Conservation (phyloP, 2,888 invertebrate genomes). For the Acanthosepion lycidas region DNA sequence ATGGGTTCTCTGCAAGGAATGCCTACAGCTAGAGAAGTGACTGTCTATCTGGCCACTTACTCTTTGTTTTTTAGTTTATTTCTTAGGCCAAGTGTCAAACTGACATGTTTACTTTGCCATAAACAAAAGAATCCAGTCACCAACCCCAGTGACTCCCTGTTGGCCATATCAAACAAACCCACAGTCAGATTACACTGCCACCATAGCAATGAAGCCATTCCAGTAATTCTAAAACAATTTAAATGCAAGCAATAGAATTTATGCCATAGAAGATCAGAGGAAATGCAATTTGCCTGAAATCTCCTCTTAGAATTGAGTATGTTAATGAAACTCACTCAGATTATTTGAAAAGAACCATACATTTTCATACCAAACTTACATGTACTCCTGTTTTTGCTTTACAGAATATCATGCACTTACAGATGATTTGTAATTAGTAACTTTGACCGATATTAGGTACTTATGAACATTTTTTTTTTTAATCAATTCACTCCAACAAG, state of each 20-base stretch:
- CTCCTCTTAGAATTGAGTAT: not conserved
- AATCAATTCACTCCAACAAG: too few relatives aligned
- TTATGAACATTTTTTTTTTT: too few relatives aligned
- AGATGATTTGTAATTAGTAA: too few relatives aligned
- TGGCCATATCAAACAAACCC: not conserved
- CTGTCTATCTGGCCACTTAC: not conserved
- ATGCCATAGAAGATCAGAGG: too few relatives aligned
- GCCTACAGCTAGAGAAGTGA: not conserved
- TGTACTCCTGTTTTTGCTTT: not conserved
- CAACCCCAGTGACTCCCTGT: not conserved
- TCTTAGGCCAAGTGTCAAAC: not conserved
- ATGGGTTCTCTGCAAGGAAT: too few relatives aligned
- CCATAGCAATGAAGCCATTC: not conserved
- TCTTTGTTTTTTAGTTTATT: not conserved
- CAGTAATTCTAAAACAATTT: not conserved
- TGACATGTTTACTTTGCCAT: slow-evolving; percentile 21
- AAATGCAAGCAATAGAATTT: not conserved
- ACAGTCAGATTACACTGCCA: not conserved
- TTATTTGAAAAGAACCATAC: too few relatives aligned
- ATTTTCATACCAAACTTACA: not conserved
- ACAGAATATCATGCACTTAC: not conserved
- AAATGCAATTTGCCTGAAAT: not conserved
- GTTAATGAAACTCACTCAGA: not conserved
- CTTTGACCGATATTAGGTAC: too few relatives aligned
- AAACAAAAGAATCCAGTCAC: not conserved